phyloP scores from a whole-genome alignment of 2,113 vertebrate species.

The Cinclus cinclus region DNA sequence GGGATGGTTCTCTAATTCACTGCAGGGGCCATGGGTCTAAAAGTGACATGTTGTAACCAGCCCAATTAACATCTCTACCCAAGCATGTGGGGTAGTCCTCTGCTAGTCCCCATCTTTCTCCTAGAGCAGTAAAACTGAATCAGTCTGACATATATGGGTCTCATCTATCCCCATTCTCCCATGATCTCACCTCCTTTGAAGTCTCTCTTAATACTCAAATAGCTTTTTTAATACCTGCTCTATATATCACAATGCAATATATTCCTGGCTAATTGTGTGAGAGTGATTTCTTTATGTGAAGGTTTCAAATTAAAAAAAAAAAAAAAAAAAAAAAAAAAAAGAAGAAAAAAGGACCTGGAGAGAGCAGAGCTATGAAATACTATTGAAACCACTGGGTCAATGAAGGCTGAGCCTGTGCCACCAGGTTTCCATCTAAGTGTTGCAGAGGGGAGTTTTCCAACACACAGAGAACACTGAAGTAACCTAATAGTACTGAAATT shows the following conservation, averaged over 20 bases:
- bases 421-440: neutral
- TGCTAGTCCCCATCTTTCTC: neutral
- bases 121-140: neutral
- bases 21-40: neutral
- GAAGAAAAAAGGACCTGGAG: neutral
- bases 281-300: neutral
- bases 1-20: neutral
- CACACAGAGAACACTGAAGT: neutral
- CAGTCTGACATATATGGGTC: neutral
- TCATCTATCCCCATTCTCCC: neutral
- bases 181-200: slow-evolving; percentile 42
- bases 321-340: neutral
- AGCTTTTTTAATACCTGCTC: slow-evolving; percentile 40
- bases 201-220: slow-evolving; percentile 1
- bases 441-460: neutral
- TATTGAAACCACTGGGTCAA: neutral
- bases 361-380: neutral
- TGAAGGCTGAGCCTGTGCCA: neutral
- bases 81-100: neutral
- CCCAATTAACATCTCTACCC: neutral
- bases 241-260: slow-evolving; percentile 34
- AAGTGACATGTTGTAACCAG: neutral
- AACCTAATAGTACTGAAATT: neutral
- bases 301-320: neutral
- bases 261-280: neutral